A percentile compares a stretch with the other conserved stretches of the same genome.
These are phyloP conservation scores for Gymnothorax reevesii DNA, from an alignment of 2,797 vertebrate species.

Conservation along the genomic window DNA sequence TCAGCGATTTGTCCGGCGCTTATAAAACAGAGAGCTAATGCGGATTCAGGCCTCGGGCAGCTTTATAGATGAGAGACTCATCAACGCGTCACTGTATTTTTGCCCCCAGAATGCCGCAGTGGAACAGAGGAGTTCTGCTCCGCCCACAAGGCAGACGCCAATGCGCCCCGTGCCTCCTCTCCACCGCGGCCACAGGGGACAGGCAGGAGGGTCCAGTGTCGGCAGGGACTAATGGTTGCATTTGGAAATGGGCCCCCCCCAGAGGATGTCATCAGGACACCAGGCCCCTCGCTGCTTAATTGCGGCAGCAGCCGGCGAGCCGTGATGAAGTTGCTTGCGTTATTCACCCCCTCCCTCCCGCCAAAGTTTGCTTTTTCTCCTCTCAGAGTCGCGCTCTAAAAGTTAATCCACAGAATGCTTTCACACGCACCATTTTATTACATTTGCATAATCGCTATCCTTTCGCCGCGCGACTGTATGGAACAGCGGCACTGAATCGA, in stretches of 20 bases:
- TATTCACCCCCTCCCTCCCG: neutral
- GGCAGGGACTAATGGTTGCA: neutral
- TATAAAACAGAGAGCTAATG: neutral
- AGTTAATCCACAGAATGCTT: neutral
- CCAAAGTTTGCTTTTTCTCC: neutral
- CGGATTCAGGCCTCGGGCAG: neutral
- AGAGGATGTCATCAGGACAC: neutral
- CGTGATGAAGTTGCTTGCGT: neutral
- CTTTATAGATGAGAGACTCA: neutral
- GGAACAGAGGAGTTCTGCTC: neutral
- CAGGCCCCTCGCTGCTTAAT: neutral
- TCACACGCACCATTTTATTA: neutral
- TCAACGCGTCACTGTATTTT: too few relatives aligned
- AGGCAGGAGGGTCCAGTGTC: neutral
- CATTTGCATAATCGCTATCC: neutral
- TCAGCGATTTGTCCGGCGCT: neutral
- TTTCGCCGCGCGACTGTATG: neutral
- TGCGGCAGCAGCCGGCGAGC: neutral
- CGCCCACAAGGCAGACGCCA: too few relatives aligned
- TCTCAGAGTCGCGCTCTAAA: neutral
- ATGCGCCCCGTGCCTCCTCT: too few relatives aligned
- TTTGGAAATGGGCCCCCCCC: neutral
- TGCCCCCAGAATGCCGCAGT: too few relatives aligned
- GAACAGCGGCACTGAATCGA: neutral
- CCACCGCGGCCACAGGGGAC: neutral